Conservation (phyloP, 2,113 vertebrate species). For the Aspidoscelis tigris region DNA sequence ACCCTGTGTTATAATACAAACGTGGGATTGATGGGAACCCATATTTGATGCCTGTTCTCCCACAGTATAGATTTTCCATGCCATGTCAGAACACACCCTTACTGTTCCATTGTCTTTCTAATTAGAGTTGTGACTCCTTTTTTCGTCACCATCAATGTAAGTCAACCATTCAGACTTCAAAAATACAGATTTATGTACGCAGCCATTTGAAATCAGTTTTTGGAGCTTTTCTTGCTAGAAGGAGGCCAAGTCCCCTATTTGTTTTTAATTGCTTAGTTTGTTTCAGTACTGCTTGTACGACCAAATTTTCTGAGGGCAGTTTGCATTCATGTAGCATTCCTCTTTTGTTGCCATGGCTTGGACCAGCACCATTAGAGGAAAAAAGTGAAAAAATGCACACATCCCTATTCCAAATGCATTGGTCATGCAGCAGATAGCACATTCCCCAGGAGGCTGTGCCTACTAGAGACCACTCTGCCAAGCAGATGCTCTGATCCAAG, state of each 20-base stretch:
- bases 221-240: constrained; percentile 8
- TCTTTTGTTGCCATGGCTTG: background rate
- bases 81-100: too few relatives aligned
- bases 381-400: background rate
- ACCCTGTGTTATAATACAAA: too few relatives aligned
- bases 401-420: too few relatives aligned
- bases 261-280: background rate
- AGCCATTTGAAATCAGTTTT: background rate
- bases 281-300: background rate
- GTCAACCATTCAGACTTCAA: background rate
- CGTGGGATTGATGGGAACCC: too few relatives aligned
- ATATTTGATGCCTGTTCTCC: too few relatives aligned
- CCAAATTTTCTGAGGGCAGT: background rate
- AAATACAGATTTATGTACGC: background rate
- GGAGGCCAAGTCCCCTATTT: background rate
- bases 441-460: too few relatives aligned
- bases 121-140: background rate
- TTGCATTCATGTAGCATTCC: too few relatives aligned
- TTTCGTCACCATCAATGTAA: background rate
- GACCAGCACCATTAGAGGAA: background rate
- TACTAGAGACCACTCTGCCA: too few relatives aligned
- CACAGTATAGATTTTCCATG: too few relatives aligned
- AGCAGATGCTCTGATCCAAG: too few relatives aligned
- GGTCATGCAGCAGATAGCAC: too few relatives aligned
- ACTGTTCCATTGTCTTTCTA: background rate